phyloP scores from a whole-genome alignment of 1,140 invertebrate genomes.

The Megalopta genalis region DNA sequence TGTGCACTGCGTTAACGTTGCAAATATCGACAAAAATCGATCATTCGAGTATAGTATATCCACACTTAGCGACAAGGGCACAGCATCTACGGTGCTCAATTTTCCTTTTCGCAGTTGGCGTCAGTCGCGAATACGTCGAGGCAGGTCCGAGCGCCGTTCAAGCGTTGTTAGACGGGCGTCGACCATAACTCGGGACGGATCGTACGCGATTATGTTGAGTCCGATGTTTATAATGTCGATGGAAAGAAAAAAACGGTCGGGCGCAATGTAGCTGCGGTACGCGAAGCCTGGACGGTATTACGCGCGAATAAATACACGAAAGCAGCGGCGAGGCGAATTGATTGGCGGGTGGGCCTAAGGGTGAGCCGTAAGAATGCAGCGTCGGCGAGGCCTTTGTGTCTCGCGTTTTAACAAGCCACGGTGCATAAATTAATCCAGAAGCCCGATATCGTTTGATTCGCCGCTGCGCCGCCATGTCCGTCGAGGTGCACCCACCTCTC shows the following conservation, averaged over 20 bases:
- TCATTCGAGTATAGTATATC: too few relatives aligned
- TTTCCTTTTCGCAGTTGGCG: too few relatives aligned
- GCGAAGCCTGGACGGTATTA: conserved; percentile 23
- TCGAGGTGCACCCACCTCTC: conserved; percentile 55
- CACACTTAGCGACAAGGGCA: too few relatives aligned
- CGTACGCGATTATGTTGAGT: too few relatives aligned
- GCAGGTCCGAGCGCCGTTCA: too few relatives aligned
- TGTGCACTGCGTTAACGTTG: too few relatives aligned
- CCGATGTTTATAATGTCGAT: too few relatives aligned
- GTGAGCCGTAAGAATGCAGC: conserved; percentile 71
- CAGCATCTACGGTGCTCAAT: too few relatives aligned
- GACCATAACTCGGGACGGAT: too few relatives aligned
- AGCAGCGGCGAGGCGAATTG: conserved; percentile 45
- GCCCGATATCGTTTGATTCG: conserved; percentile 79
- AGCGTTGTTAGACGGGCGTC: too few relatives aligned
- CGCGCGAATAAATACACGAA: conserved; percentile 29
- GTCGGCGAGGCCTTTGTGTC: conserved; percentile 77
- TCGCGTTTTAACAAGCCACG: conserved; percentile 79
- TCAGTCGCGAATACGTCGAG: too few relatives aligned
- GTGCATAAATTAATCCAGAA: conserved; percentile 80
- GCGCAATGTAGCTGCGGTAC: conserved; percentile 5
- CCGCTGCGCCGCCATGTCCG: conserved; percentile 68
- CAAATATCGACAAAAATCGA: too few relatives aligned
- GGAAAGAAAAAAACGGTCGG: conserved; percentile 1
- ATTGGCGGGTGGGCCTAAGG: conserved; percentile 47